Conservation (phyloP, 2,797 vertebrate species). For the Phrynocephalus forsythii region DNA sequence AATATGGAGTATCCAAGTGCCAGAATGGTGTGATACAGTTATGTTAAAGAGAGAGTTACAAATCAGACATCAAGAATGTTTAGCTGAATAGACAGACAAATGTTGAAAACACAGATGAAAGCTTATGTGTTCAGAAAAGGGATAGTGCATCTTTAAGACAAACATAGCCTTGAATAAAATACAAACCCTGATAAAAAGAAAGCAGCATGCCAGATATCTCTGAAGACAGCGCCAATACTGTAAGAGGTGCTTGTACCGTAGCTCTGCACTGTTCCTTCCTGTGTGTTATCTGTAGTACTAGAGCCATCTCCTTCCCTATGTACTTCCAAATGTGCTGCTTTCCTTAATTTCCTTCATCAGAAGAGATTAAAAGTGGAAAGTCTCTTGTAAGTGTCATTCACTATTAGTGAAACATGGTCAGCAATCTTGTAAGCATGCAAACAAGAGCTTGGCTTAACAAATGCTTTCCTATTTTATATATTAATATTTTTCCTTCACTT, state of each 20-base stretch:
- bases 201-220: slow-evolving; percentile 97
- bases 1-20: background rate
- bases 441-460: slow-evolving; percentile 51
- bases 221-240: slow-evolving; percentile 92
- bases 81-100: slow-evolving; percentile 34
- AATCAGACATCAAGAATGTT: slow-evolving; percentile 2
- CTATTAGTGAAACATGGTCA: slow-evolving; percentile 55
- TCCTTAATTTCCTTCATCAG: slow-evolving; percentile 97
- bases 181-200: slow-evolving; percentile 99
- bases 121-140: slow-evolving; percentile 71
- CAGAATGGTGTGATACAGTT: background rate
- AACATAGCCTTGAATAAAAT: slow-evolving; percentile 80
- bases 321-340: slow-evolving; percentile 97
- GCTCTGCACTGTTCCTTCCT: slow-evolving; percentile 91
- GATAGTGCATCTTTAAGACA: slow-evolving; percentile 78
- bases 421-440: slow-evolving; percentile 67
- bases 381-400: slow-evolving; percentile 74
- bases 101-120: slow-evolving; percentile 35
- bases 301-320: slow-evolving; percentile 99
- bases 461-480: slow-evolving; percentile 14
- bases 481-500: background rate
- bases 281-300: slow-evolving; percentile 98
- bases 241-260: slow-evolving; percentile 84
- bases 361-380: slow-evolving; percentile 84
- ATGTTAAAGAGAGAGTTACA: background rate